Evolutionary conservation across 2,113 vertebrate genomes (phyloP).

Genomic region (Brachypodius melanocephalos): DNA sequence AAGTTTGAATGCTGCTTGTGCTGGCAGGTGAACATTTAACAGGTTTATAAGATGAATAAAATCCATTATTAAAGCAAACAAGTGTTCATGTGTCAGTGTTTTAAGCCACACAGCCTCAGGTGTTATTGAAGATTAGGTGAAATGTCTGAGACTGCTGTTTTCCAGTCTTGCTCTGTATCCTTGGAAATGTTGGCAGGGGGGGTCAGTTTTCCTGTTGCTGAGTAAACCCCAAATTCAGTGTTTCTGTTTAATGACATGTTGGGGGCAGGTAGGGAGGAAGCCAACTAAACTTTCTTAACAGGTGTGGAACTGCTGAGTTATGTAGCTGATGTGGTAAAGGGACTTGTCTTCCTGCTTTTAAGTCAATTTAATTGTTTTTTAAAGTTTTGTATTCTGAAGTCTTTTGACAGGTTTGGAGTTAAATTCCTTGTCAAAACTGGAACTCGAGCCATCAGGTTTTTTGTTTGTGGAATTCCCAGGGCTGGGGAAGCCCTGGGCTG

Average conservation of each 20-base stretch:
- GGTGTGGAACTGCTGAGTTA: background rate
- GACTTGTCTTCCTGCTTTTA: background rate
- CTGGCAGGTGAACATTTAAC: background rate
- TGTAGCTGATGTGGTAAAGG: background rate
- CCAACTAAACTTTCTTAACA: background rate
- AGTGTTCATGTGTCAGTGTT: background rate
- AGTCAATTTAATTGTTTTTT: background rate
- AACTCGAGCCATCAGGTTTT: background rate
- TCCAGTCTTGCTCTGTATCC: background rate
- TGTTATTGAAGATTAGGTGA: background rate
- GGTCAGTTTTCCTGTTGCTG: background rate
- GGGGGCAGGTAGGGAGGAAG: accelerated
- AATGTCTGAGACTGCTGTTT: background rate
- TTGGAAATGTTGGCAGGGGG: background rate
- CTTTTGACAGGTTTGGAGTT: background rate
- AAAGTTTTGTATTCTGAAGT: background rate
- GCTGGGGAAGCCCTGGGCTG: background rate
- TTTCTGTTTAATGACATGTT: background rate
- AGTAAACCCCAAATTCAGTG: background rate
- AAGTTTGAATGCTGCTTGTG: background rate
- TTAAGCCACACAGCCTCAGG: background rate
- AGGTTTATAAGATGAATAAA: background rate
- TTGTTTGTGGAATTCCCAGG: background rate
- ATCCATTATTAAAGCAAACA: background rate
- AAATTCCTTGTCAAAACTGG: background rate